Percentiles rank a stretch among this genome's conserved stretches.
Evolutionary conservation across 2,797 vertebrate species (phyloP).

Genomic region (Enteromius viviparus): DNA sequence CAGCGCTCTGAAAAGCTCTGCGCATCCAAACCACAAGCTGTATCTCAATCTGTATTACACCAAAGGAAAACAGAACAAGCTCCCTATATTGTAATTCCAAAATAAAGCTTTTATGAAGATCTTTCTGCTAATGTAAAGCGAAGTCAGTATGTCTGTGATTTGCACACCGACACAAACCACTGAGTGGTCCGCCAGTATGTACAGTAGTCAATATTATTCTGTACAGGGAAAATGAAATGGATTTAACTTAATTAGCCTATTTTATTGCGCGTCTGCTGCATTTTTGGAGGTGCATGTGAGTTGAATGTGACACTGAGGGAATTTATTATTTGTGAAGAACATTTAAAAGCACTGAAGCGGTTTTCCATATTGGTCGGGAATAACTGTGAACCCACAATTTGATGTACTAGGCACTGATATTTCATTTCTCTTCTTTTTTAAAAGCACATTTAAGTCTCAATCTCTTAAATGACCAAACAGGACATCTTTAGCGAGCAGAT

Average conservation of each 20-base stretch:
- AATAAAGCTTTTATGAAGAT: slow-evolving; percentile 15
- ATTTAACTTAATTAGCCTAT: slow-evolving; percentile 38
- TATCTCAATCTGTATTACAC: slow-evolving; percentile 56
- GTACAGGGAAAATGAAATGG: slow-evolving; percentile 48
- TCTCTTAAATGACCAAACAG: background rate
- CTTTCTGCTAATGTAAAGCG: slow-evolving; percentile 49
- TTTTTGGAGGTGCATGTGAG: slow-evolving; percentile 3
- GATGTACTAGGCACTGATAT: slow-evolving; percentile 11
- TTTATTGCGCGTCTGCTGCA: slow-evolving; percentile 24
- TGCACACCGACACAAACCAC: slow-evolving; percentile 68
- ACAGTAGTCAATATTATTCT: slow-evolving; percentile 33
- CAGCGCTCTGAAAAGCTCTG: background rate
- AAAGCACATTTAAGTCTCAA: slow-evolving; percentile 22
- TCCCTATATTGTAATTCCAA: slow-evolving; percentile 29
- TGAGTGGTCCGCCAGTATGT: slow-evolving; percentile 49
- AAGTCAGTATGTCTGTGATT: slow-evolving; percentile 62
- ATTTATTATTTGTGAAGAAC: background rate
- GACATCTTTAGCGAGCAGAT: background rate
- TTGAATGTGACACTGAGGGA: slow-evolving; percentile 30
- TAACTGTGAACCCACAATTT: slow-evolving; percentile 5
- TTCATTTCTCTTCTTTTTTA: background rate
- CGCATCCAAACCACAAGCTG: slow-evolving; percentile 7
- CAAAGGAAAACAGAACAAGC: slow-evolving; percentile 67
- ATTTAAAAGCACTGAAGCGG: background rate
- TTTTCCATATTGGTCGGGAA: slow-evolving; percentile 6